Evolutionary conservation across 2,113 vertebrate species (phyloP).

Genomic region (Callopanchax toddi): DNA sequence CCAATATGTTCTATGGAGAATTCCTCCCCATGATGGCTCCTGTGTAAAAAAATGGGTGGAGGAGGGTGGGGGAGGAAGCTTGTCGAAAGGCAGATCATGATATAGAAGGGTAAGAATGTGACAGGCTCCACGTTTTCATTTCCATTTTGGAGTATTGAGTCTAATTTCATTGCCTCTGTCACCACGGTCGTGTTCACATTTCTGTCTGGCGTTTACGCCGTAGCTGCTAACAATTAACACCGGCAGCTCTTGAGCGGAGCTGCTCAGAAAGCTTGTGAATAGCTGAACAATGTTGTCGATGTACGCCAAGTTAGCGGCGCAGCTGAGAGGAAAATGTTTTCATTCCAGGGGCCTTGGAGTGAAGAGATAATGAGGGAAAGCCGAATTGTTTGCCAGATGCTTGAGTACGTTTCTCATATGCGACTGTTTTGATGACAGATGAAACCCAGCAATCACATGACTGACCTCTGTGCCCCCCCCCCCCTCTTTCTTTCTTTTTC

Average conservation of each 20-base stretch:
- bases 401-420: constrained; percentile 75
- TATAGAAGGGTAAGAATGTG: constrained; percentile 35
- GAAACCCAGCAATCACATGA: constrained; percentile 79
- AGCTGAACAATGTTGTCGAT: constrained; percentile 36
- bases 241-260: constrained; percentile 48
- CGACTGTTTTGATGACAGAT: constrained; percentile 80
- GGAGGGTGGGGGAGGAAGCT: neutral
- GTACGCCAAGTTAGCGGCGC: constrained; percentile 44
- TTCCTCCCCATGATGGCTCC: constrained; percentile 63
- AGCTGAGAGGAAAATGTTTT: constrained; percentile 64
- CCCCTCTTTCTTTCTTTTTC: constrained; percentile 55
- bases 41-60: constrained; percentile 23
- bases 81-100: constrained; percentile 16
- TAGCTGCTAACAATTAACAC: constrained; percentile 63
- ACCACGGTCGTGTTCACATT: constrained; percentile 41
- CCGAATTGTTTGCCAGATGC: constrained; percentile 76
- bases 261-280: constrained; percentile 47
- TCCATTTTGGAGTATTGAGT: constrained; percentile 22
- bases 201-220: constrained; percentile 21
- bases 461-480: constrained; percentile 66
- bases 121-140: constrained; percentile 23
- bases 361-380: constrained; percentile 70
- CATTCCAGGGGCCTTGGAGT: constrained; percentile 49
- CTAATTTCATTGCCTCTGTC: constrained; percentile 54
- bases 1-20: constrained; percentile 81